phyloP scores from a whole-genome alignment of 2,888 invertebrate genomes.

The Harpalus rufipes region DNA sequence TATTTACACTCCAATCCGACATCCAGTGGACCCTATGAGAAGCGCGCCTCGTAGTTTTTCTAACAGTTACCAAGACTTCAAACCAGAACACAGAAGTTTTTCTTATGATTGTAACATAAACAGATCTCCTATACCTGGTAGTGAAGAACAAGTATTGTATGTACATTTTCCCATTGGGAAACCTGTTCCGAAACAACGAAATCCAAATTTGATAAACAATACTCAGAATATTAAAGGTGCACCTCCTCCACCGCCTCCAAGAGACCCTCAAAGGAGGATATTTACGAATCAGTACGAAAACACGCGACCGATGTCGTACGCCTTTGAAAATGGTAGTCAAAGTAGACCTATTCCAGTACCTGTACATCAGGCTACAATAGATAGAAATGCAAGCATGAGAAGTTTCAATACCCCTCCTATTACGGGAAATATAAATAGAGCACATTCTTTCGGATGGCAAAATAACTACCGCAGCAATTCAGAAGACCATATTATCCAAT shows the following conservation, averaged over 20 bases:
- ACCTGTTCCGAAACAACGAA: conserved; percentile 71
- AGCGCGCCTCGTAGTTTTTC: conserved; percentile 10
- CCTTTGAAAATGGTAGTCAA: conserved; percentile 76
- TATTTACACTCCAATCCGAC: conserved; percentile 29
- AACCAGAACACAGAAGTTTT: conserved; percentile 73
- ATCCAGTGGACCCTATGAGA: conserved; percentile 23
- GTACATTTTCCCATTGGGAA: conserved; percentile 74
- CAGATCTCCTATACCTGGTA: conserved; percentile 72
- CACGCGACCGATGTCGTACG: conserved; percentile 79
- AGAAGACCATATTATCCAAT: conserved; percentile 74
- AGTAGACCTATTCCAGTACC: conserved; percentile 74
- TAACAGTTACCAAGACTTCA: conserved; percentile 48
- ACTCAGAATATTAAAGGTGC: conserved; percentile 72
- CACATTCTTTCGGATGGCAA: conserved; percentile 72
- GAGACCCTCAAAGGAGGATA: conserved; percentile 84
- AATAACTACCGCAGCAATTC: conserved; percentile 74
- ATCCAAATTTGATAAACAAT: conserved; percentile 73
- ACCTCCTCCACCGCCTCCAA: conserved; percentile 90
- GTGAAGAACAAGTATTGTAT: conserved; percentile 72
- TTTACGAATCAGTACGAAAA: conserved; percentile 76
- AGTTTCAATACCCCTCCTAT: conserved; percentile 58
- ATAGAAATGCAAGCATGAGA: conserved; percentile 66
- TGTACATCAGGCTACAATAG: conserved; percentile 22
- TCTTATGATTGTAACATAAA: conserved; percentile 76
- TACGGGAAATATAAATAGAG: conserved; percentile 64